These are phyloP conservation scores for Volucella inflata DNA, from an alignment of 2,888 invertebrate genomes.

Conservation along the genomic window DNA sequence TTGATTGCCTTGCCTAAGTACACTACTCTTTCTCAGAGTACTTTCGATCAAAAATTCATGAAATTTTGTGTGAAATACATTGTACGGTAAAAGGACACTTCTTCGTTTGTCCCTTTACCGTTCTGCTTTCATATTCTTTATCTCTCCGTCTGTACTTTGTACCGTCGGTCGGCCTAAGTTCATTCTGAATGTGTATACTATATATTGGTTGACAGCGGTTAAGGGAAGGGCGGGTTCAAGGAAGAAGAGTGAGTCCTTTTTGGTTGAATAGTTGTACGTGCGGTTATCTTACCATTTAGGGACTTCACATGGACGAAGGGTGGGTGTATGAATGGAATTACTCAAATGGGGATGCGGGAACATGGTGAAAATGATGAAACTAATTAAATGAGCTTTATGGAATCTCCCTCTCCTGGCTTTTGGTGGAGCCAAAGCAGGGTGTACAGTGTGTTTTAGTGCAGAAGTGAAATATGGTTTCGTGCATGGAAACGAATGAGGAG, in stretches of 20 bases:
- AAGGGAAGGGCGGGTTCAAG: no score
- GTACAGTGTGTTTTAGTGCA: conserved; percentile 5
- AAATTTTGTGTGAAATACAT: conserved; percentile 65
- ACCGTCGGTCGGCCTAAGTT: no score
- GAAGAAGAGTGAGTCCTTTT: conserved; percentile 11
- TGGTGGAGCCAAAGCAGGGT: neutral
- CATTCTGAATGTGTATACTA: no score
- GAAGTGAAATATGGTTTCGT: conserved; percentile 45
- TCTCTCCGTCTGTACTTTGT: neutral
- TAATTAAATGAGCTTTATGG: conserved; percentile 69
- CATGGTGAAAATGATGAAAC: conserved; percentile 64
- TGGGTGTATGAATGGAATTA: conserved; percentile 35
- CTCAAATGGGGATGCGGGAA: conserved; percentile 49
- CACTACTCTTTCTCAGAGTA: conserved; percentile 23
- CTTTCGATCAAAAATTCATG: conserved; percentile 66
- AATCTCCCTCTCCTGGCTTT: conserved; percentile 26
- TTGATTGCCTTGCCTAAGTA: conserved; percentile 25
- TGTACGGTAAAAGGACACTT: conserved; percentile 56
- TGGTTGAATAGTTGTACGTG: conserved; percentile 56
- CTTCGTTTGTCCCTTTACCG: conserved; percentile 26
- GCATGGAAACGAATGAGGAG: conserved; percentile 38
- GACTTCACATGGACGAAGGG: conserved; percentile 22
- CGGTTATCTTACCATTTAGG: conserved; percentile 54
- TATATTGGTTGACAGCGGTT: no score
- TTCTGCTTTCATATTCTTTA: conserved; percentile 40